Evolutionary conservation across 2,113 vertebrate genomes (phyloP).

Genomic region (Chaetops frenatus): DNA sequence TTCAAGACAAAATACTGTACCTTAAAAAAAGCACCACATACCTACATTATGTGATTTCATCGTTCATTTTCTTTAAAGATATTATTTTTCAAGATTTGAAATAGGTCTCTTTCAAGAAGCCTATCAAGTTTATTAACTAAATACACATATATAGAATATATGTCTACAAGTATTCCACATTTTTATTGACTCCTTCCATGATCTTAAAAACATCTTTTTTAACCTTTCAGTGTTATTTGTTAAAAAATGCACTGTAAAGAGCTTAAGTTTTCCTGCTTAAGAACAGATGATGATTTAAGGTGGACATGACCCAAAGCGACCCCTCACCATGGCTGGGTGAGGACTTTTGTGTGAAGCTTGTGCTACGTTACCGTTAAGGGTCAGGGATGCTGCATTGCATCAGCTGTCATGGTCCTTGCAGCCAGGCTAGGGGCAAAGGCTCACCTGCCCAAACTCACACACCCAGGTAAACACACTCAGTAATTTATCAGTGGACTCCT

Average conservation of each 20-base stretch:
- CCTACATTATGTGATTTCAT: neutral
- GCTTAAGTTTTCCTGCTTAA: neutral
- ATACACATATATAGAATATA: neutral
- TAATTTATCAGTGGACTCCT: neutral
- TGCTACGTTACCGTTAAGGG: neutral
- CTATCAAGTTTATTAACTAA: neutral
- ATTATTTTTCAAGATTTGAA: neutral
- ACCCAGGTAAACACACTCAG: neutral
- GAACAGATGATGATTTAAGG: neutral
- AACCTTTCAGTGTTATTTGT: neutral
- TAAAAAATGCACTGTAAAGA: neutral
- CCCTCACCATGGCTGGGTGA: neutral
- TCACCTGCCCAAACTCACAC: neutral
- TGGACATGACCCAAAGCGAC: neutral
- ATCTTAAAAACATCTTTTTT: neutral
- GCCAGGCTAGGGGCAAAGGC: neutral
- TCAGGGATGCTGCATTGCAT: neutral
- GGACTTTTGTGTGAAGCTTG: neutral
- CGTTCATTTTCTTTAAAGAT: neutral
- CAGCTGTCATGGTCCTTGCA: neutral
- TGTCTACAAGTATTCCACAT: neutral
- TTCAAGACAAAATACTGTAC: neutral
- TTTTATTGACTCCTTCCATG: neutral
- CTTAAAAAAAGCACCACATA: neutral
- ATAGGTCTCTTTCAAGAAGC: neutral